Base-by-base conservation (phyloP, 2,888 invertebrate genomes). In the Cataglyphis altisquamis region DNA sequence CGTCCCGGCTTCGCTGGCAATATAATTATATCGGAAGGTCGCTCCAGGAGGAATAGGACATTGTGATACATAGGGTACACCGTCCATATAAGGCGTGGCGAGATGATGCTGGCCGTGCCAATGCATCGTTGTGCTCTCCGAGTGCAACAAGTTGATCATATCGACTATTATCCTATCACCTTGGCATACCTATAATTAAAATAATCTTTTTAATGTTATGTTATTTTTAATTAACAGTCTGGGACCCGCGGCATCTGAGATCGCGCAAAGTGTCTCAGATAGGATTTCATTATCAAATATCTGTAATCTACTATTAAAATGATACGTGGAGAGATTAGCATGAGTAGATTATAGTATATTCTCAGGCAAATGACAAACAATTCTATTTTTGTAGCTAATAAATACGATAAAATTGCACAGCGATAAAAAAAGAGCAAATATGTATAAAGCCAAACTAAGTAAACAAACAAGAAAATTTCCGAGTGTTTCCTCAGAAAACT, bases 81-180 rank as follows among this genome's bases (percentile, higher is more conserved):
- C 98, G 89, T 98, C 98, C 98, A 98, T 98, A 93, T 97, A 98
- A 0, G 98, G 98, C 0, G 97, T 97, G 0, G 96, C 96, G 74
- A 95, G 95, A 94, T 98, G 98, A 92, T 98, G 98, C 92, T 97
- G 96, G 0, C 99, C 98, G 92, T 99, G 99, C 98, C 98, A 99
- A 93, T 99, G 99, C 29, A 99, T 97, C 0, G 97, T 97, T 0
- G 98, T 98, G 32, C 97, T 97, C 93, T 98, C 98, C 0, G 97
- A 97, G 92, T 97, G 96, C 94, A 98, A 94, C 84, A 96, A 96
- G 93, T 99, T 99, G 87, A 96, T 96, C 9, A 98, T 97, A 92
- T 98, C 98, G 0, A 98, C 98, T 39, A 97, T 96, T 3, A 98
- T 95, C 41, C 96, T 96, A 93, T 99, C 98, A n/a, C 97, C 97